Evolutionary conservation across 2,113 vertebrate species (phyloP).

Genomic region (Poicephalus meyeri): DNA sequence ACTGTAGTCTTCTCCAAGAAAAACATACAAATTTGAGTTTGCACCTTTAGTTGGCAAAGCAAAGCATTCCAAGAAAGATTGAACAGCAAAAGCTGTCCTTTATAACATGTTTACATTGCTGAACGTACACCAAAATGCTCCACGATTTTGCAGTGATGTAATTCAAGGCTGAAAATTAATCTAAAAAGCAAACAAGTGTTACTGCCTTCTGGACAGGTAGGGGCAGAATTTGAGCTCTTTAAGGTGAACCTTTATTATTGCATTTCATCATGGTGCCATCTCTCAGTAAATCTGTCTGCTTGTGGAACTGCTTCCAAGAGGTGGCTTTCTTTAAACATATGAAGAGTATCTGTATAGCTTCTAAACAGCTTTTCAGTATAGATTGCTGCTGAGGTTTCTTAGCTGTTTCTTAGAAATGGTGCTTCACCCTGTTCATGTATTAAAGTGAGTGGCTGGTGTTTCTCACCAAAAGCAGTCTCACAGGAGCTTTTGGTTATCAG

Average conservation of each 20-base stretch:
- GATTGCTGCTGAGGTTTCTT: background rate
- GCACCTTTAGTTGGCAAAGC: background rate
- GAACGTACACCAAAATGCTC: background rate
- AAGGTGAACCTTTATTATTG: background rate
- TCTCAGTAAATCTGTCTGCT: background rate
- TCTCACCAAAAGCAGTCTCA: background rate
- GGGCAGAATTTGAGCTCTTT: background rate
- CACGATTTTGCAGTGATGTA: background rate
- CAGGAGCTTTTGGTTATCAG: background rate
- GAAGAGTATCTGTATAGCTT: background rate
- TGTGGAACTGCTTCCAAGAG: background rate
- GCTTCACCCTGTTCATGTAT: background rate
- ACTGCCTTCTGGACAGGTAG: background rate
- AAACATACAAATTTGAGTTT: background rate
- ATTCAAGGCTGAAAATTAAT: background rate
- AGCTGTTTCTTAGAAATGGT: background rate
- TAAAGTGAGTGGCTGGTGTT: background rate
- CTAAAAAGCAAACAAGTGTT: background rate
- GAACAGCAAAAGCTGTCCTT: background rate
- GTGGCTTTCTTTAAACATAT: background rate
- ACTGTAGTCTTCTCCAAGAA: background rate
- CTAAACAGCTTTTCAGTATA: background rate
- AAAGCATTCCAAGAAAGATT: background rate
- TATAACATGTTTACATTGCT: background rate
- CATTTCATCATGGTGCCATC: background rate